These are phyloP conservation scores for Suricata suricatta DNA, from an alignment of 2,113 vertebrate genomes.

Conservation along the genomic window DNA sequence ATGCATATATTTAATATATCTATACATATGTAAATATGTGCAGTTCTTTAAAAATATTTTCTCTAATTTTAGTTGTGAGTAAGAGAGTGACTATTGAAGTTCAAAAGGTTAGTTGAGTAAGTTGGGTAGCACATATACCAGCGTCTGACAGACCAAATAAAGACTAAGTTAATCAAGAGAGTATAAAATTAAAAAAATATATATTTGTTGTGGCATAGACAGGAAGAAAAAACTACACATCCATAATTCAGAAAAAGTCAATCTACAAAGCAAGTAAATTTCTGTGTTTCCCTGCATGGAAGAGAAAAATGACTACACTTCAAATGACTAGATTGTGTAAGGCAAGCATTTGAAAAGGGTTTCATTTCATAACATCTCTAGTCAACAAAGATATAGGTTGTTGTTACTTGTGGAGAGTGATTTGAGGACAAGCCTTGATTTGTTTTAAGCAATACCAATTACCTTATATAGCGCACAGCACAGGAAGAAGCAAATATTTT, in stretches of 20 bases:
- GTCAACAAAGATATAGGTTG: background rate
- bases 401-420: background rate
- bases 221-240: background rate
- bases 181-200: background rate
- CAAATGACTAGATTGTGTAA: background rate
- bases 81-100: background rate
- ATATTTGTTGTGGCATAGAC: background rate
- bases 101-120: background rate
- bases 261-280: background rate
- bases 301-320: slow-evolving; percentile 25
- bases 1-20: background rate
- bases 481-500: background rate
- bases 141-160: background rate
- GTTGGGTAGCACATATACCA: background rate
- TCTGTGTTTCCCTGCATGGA: background rate
- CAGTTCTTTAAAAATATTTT: background rate
- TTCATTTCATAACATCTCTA: background rate
- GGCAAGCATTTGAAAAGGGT: background rate
- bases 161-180: background rate
- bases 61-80: background rate
- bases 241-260: background rate
- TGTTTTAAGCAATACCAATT: background rate
- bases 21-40: background rate
- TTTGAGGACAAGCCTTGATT: background rate
- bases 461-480: background rate